Evolutionary conservation across 2,113 vertebrate species (phyloP).

Genomic region (Thermophis baileyi): DNA sequence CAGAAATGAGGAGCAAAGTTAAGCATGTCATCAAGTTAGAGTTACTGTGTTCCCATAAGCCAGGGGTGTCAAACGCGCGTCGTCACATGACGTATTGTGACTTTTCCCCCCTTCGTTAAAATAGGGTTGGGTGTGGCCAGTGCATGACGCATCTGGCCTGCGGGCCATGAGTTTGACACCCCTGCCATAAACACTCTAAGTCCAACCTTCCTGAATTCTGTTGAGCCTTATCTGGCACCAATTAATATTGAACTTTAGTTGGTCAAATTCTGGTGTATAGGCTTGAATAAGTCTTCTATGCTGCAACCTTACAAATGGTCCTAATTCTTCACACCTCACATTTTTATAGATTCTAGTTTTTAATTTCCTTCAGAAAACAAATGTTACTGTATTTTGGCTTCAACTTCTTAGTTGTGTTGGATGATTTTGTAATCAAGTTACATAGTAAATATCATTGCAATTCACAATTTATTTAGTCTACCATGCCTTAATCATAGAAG

Average conservation of each 20-base stretch:
- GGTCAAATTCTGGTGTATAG: not conserved
- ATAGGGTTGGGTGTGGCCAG: no score
- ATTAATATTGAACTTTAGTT: not conserved
- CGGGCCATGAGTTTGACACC: no score
- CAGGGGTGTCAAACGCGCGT: no score
- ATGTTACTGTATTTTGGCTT: not conserved
- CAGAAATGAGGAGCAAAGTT: not conserved
- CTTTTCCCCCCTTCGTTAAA: no score
- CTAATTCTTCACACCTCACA: not conserved
- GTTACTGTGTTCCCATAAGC: not conserved
- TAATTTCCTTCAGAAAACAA: not conserved
- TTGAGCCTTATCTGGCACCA: not conserved
- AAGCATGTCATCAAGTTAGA: not conserved
- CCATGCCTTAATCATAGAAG: constrained; percentile 51
- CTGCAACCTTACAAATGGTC: not conserved
- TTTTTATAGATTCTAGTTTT: not conserved
- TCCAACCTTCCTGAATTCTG: not conserved
- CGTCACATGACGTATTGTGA: no score
- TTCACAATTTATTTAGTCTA: constrained; percentile 38
- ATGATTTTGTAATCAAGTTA: not conserved
- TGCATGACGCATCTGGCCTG: no score
- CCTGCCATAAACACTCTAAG: not conserved
- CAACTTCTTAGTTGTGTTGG: not conserved
- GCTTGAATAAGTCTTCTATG: not conserved
- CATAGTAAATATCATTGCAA: constrained; percentile 40